phyloP scores from a whole-genome alignment of 2,113 vertebrate species.

The Dicaeum eximium region DNA sequence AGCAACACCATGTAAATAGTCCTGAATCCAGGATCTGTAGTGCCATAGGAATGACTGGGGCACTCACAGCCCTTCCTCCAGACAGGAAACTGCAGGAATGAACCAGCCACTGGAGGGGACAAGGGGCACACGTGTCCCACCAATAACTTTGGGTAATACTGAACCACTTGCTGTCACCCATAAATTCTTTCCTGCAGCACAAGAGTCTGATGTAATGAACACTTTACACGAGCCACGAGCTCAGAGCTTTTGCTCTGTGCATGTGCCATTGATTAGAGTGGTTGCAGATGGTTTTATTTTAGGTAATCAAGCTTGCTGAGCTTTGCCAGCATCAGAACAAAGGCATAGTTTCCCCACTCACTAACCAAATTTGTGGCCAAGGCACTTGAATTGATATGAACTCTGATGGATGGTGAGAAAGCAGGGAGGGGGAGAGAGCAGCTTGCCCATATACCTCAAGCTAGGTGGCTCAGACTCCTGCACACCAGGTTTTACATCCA shows the following conservation, averaged over 20 bases:
- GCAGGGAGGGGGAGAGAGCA: not conserved
- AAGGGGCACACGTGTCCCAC: not conserved
- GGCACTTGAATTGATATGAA: conserved; percentile 14
- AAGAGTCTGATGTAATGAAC: conserved; percentile 48
- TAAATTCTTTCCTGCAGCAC: conserved; percentile 28
- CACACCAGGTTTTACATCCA: not conserved
- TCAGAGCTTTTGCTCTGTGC: conserved; percentile 37
- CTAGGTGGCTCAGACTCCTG: conserved; percentile 1
- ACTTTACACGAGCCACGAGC: conserved; percentile 3
- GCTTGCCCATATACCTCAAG: not conserved
- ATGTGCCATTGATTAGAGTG: conserved; percentile 67
- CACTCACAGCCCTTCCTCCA: not conserved
- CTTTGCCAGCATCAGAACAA: conserved; percentile 59
- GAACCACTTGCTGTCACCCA: not conserved
- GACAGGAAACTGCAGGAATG: not conserved
- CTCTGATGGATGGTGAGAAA: conserved; percentile 30
- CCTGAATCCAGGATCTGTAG: not conserved
- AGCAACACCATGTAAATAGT: not conserved
- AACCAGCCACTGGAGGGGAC: not conserved
- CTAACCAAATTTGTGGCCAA: conserved; percentile 52
- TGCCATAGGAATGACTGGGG: not conserved
- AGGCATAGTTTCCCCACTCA: conserved; percentile 47
- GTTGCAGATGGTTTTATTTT: conserved; percentile 67
- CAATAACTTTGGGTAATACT: not conserved
- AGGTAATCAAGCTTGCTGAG: conserved; percentile 47